phyloP scores from a whole-genome alignment of 30 jellyfish, hydroid and myxozoan genomes.

The Aurelia aurita region DNA sequence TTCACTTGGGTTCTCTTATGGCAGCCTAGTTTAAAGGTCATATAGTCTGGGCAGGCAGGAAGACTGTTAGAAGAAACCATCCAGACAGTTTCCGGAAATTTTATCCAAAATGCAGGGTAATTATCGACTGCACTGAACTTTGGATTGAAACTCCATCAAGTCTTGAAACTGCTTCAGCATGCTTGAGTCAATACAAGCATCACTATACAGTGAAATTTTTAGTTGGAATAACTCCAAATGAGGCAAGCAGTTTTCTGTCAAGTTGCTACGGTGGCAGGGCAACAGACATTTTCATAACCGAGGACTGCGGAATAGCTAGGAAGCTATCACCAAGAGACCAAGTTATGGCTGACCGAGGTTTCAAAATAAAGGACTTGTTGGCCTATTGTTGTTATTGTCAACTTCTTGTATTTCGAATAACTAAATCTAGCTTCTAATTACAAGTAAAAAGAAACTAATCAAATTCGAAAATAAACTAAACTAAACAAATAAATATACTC shows the following conservation, averaged over 20 bases:
- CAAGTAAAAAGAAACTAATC: too few species aligned
- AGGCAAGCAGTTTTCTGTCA: neutral
- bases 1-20: conserved; percentile 52
- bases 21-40: conserved; percentile 10
- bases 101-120: conserved; percentile 32
- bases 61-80: neutral
- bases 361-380: neutral
- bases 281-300: neutral
- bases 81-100: conserved; percentile 34
- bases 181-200: conserved; percentile 32
- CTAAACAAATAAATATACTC: too few species aligned
- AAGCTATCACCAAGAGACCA: neutral
- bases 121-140: conserved; percentile 62
- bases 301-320: neutral
- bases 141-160: neutral
- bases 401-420: too few species aligned
- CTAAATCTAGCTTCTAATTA: too few species aligned
- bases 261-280: conserved; percentile 11
- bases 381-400: conserved; percentile 1
- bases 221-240: neutral
- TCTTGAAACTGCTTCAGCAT: neutral
- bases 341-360: conserved; percentile 12
- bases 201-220: neutral
- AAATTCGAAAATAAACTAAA: too few species aligned
- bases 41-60: conserved; percentile 63